These are phyloP conservation scores for Artemia franciscana DNA, from an alignment of 1,140 invertebrate genomes.

Conservation along the genomic window DNA sequence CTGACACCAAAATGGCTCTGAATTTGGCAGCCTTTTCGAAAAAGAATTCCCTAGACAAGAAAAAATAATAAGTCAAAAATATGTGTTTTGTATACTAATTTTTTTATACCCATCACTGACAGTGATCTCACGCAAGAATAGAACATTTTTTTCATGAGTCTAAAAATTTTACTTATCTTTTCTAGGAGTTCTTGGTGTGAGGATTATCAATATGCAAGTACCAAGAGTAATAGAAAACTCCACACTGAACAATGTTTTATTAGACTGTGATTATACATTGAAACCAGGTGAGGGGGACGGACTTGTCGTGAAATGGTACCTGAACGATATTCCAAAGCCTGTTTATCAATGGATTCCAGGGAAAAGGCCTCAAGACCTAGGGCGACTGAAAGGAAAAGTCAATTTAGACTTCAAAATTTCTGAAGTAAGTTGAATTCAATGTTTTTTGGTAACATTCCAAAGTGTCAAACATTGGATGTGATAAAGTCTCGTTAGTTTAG, in stretches of 20 bases:
- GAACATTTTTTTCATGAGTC: too few species aligned
- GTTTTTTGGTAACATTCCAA: not conserved
- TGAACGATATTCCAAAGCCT: slow-evolving; percentile 32
- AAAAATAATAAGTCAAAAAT: too few species aligned
- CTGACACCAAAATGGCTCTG: too few species aligned
- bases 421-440: slow-evolving; percentile 20
- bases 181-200: slow-evolving; percentile 17
- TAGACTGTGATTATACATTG: slow-evolving; percentile 48
- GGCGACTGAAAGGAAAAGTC: slow-evolving; percentile 35
- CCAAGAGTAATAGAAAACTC: slow-evolving; percentile 38
- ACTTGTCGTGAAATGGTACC: slow-evolving; percentile 55
- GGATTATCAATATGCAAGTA: slow-evolving; percentile 38
- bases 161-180: not conserved
- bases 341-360: slow-evolving; percentile 56
- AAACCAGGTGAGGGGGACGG: slow-evolving; percentile 27
- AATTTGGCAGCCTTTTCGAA: too few species aligned
- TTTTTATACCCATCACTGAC: too few species aligned
- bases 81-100: too few species aligned
- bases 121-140: too few species aligned
- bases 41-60: too few species aligned
- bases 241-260: slow-evolving; percentile 33
- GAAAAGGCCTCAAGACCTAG: slow-evolving; percentile 31
- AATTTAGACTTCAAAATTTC: slow-evolving; percentile 40
- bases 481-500: too few species aligned
- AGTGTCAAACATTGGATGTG: too few species aligned